These are phyloP conservation scores for Hyphantria cunea DNA, from an alignment of 1,140 invertebrate genomes.

Conservation along the genomic window DNA sequence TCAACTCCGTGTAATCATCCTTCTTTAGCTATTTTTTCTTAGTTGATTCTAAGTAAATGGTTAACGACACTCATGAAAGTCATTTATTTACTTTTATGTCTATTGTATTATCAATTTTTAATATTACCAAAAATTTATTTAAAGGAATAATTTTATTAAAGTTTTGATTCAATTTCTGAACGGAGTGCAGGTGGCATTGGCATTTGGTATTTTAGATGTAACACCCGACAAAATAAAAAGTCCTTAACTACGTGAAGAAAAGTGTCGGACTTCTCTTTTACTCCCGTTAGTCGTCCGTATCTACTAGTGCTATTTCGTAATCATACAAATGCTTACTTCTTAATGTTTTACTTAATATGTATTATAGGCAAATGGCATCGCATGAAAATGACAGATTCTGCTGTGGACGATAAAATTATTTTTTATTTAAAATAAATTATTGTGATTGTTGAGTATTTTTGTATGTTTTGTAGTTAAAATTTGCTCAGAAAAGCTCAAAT, in stretches of 20 bases:
- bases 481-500: slow-evolving; percentile 8
- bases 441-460: slow-evolving; percentile 12
- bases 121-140: no score
- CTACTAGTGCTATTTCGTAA: slow-evolving; percentile 7
- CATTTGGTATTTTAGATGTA: slow-evolving; percentile 19
- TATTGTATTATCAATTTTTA: no score
- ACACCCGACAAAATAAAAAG: slow-evolving; percentile 10
- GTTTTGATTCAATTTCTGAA: no score
- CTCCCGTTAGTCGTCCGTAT: not conserved
- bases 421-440: slow-evolving; percentile 16
- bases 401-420: slow-evolving; percentile 27
- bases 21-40: no score
- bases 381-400: slow-evolving; percentile 54
- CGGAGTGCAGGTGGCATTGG: slow-evolving; percentile 31
- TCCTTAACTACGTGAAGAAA: not conserved
- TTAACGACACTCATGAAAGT: no score
- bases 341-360: slow-evolving; percentile 1
- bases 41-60: no score
- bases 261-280: slow-evolving; percentile 22
- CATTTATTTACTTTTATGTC: no score
- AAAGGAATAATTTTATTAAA: no score
- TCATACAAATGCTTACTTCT: slow-evolving; percentile 1
- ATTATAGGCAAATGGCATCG: slow-evolving; percentile 57
- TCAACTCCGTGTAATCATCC: no score
- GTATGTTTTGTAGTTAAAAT: slow-evolving; percentile 7